Percentiles rank a stretch among this genome's conserved stretches.
phyloP scores from a whole-genome alignment of 2,888 invertebrate species.

The Lacanobia wlatinum region DNA sequence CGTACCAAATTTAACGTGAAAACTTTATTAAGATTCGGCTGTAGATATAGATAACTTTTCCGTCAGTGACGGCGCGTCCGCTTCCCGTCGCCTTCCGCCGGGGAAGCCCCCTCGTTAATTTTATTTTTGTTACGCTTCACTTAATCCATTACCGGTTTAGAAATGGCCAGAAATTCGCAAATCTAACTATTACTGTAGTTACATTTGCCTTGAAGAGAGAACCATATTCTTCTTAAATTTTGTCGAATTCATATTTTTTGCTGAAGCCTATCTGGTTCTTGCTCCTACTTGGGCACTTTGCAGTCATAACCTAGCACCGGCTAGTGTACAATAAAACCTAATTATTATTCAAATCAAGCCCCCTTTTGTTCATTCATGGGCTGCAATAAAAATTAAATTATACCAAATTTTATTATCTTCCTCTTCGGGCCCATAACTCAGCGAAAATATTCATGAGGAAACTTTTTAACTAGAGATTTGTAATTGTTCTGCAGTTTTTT shows the following conservation, averaged over 20 bases:
- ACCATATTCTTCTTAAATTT: constrained; percentile 31
- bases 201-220: constrained; percentile 17
- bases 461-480: constrained; percentile 81
- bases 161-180: constrained; percentile 61
- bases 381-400: constrained; percentile 86
- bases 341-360: constrained; percentile 83
- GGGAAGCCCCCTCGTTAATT: constrained; percentile 86
- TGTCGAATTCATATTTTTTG: constrained; percentile 13
- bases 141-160: constrained; percentile 81
- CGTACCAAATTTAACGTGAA: constrained; percentile 74
- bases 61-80: constrained; percentile 80
- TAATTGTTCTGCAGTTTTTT: constrained; percentile 73
- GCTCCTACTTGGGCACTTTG: constrained; percentile 43
- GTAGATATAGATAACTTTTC: constrained; percentile 84
- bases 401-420: constrained; percentile 85
- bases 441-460: constrained; percentile 84
- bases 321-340: constrained; percentile 72
- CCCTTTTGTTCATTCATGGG: constrained; percentile 80
- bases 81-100: constrained; percentile 84
- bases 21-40: constrained; percentile 83
- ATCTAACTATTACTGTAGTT: constrained; percentile 41
- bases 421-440: constrained; percentile 82
- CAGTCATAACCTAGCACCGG: constrained; percentile 58
- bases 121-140: constrained; percentile 85
- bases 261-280: constrained; percentile 23